Evolutionary conservation across 2,888 invertebrate species (phyloP), one percentile per base, ranked within the genome.

Genomic region (Hermodice carunculata): DNA sequence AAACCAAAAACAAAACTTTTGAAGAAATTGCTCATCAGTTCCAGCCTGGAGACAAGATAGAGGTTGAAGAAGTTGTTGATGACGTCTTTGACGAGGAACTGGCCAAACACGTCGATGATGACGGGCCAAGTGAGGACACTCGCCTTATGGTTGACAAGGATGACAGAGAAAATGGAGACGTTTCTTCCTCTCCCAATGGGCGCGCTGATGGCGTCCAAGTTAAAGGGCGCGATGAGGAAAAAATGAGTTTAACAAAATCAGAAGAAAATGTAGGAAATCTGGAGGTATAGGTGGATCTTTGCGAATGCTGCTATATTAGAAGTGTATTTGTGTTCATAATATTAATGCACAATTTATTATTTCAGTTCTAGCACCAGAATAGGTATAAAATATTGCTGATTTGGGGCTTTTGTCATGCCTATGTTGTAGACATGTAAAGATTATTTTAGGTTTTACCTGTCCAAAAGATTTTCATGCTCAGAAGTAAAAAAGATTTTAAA

Each of bases 1-100:
- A 75, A 56, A 75, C 75, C 6, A 74, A 72, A 62, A 67, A 72
- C 53, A 74, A 64, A 37, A 75, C 75, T 8, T 72, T 75, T 51
- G 75, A 75, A 58, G 72, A 75, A 58, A 75, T 75, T 28, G 74
- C 74, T 32, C 53, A 46, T 37, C 61, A 60, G 48, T 67, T 67
- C 63, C 64, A 66, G 54, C 63, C 48, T 2, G 69, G 67, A 19
- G 60, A 61, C 26, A 43, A 52, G 37, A 65, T 67, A 19, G 69
- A 68, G 58, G 70, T 68, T 31, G 72, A 66, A 46, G 70, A 66
- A 37, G 40, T 69, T 5, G 54, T 61, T 11, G 70, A 68, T 46
- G 67, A 68, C 22, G 66, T 54, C 3, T 49, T 61, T 19, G 34
- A 57, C 26, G 66, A 62, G n/a, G 53, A 56, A 17, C 40, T 59